A percentile compares a stretch with the other conserved stretches of the same genome.
Evolutionary conservation across 2,888 invertebrate genomes (phyloP).

Genomic region (Aquatica leii): DNA sequence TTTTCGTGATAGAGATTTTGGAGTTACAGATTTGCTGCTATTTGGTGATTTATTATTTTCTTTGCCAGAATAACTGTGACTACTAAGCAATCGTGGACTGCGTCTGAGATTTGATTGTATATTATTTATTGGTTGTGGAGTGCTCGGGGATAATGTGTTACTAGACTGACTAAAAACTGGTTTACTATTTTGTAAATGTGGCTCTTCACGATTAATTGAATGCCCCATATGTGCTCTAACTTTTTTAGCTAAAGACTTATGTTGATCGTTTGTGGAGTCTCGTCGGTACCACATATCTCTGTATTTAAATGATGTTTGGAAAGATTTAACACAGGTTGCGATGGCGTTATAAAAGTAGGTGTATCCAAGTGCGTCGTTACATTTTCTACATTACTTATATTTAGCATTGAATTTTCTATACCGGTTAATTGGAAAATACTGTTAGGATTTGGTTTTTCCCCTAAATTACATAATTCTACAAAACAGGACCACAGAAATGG

Average conservation of each 20-base stretch:
- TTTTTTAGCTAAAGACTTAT: conserved; percentile 68
- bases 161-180: conserved; percentile 67
- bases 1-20: conserved; percentile 90
- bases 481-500: conserved; percentile 93
- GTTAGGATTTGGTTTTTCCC: conserved; percentile 86
- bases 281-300: conserved; percentile 57
- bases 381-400: conserved; percentile 65
- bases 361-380: conserved; percentile 47
- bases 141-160: conserved; percentile 62
- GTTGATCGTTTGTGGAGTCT: conserved; percentile 65
- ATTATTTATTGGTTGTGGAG: conserved; percentile 46
- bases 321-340: conserved; percentile 40
- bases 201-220: conserved; percentile 65
- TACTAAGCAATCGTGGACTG: conserved; percentile 81
- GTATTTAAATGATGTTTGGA: conserved; percentile 45
- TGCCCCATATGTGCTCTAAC: conserved; percentile 64
- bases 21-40: conserved; percentile 84
- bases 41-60: conserved; percentile 95
- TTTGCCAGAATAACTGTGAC: conserved; percentile 90
- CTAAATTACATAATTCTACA: conserved; percentile 86
- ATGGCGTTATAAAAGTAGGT: conserved; percentile 44
- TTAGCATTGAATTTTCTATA: conserved; percentile 71
- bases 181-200: conserved; percentile 67
- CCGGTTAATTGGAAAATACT: conserved; percentile 78
- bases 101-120: conserved; percentile 75